Conservation (phyloP, 2,797 vertebrate species). For the Otolemur crassicaudatus region DNA sequence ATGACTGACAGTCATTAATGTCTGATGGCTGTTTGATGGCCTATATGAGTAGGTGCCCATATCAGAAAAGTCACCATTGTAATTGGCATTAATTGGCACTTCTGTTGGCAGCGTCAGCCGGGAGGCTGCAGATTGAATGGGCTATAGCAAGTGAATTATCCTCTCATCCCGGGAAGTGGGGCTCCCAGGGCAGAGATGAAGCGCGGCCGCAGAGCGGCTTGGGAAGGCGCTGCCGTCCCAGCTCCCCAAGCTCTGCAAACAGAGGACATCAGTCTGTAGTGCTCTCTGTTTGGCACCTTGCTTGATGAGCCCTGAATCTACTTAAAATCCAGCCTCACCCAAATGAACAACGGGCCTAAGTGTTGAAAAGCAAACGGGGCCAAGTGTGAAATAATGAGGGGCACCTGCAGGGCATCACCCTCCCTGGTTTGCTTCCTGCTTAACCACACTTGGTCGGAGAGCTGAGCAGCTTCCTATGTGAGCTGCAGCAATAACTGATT, state of each 20-base stretch:
- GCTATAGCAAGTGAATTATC: constrained; percentile 80
- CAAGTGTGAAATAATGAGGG: constrained; percentile 21
- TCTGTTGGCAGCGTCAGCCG: constrained; percentile 80
- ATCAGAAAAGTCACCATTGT: constrained; percentile 85
- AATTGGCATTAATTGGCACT: constrained; percentile 85
- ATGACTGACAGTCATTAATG: constrained; percentile 83
- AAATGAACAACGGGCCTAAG: neutral
- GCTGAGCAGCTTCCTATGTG: constrained; percentile 52
- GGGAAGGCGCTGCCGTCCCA: neutral
- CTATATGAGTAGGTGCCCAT: constrained; percentile 73
- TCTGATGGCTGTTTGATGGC: constrained; percentile 80
- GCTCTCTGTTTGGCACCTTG: constrained; percentile 29
- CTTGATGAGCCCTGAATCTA: constrained; percentile 21
- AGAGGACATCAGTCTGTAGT: constrained; percentile 33
- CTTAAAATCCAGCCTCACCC: constrained; percentile 45
- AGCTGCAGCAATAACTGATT: constrained; percentile 70
- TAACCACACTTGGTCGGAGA: constrained; percentile 53
- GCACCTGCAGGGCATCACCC: constrained; percentile 4
- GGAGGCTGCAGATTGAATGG: constrained; percentile 78
- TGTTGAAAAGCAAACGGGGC: neutral
- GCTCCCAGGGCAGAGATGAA: constrained; percentile 76
- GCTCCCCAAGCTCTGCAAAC: neutral
- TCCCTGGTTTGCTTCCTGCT: constrained; percentile 55
- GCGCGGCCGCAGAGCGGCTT: constrained; percentile 53
- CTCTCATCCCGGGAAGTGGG: constrained; percentile 77